phyloP scores from a whole-genome alignment of 1,140 invertebrate genomes.

The Brachionus paranguensis region DNA sequence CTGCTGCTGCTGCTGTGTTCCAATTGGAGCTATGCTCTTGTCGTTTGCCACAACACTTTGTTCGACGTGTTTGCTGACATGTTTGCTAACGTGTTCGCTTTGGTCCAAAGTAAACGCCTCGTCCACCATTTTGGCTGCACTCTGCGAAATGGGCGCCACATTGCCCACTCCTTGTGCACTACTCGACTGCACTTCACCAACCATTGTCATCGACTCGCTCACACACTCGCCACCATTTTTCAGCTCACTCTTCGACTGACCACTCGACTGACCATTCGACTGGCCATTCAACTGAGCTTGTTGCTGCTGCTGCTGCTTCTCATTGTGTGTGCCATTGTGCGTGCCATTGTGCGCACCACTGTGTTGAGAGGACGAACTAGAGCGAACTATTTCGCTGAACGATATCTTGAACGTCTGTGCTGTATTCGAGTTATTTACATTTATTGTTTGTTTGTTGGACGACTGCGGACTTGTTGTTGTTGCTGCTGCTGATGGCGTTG shows the following conservation, averaged over 20 bases:
- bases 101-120: no score
- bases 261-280: no score
- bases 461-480: not conserved
- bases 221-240: no score
- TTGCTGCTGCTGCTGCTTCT: not conserved
- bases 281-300: not conserved
- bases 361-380: not conserved
- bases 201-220: no score
- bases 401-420: not conserved
- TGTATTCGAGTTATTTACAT: not conserved
- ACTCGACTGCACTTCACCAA: no score
- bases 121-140: not conserved
- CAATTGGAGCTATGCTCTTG: not conserved
- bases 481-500: not conserved
- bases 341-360: no score
- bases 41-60: not conserved
- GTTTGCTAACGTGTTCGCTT: no score
- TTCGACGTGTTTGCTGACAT: no score
- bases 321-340: not conserved
- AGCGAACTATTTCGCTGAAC: slow-evolving; percentile 21
- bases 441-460: not conserved
- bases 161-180: not conserved
- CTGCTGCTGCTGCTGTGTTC: not conserved
- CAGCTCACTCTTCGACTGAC: no score
- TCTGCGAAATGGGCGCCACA: not conserved